phyloP scores from a whole-genome alignment of 1,140 invertebrate genomes.

The Atta colombica region DNA sequence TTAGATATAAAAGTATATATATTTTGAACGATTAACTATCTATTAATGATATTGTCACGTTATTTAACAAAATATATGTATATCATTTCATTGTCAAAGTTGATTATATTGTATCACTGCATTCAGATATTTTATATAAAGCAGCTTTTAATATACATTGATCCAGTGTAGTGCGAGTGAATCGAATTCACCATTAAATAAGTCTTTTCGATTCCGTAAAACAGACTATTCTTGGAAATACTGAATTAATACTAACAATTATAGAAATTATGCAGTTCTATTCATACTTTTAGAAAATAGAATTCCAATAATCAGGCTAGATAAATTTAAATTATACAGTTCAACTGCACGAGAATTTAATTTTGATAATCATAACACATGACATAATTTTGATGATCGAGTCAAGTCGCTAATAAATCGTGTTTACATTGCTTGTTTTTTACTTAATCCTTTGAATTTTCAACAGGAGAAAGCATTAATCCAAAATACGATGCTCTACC shows the following conservation, averaged over 20 bases:
- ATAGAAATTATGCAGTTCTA: not conserved
- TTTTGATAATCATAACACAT: not conserved
- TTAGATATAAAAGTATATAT: too few species aligned
- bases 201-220: not conserved
- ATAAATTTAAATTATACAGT: not conserved
- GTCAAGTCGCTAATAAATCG: not conserved
- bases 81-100: too few species aligned
- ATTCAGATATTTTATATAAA: too few species aligned
- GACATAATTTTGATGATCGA: not conserved
- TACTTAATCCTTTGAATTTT: conserved; percentile 4
- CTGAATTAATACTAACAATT: not conserved
- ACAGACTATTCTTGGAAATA: not conserved
- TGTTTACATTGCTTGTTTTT: too few species aligned
- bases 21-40: not conserved
- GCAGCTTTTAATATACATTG: too few species aligned
- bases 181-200: too few species aligned
- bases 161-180: too few species aligned
- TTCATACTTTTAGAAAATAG: not conserved
- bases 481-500: conserved; percentile 84
- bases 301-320: not conserved
- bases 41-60: too few species aligned
- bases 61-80: too few species aligned
- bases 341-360: not conserved
- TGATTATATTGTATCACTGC: too few species aligned
- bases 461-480: conserved; percentile 82